Percentiles rank a stretch among this genome's conserved stretches.
These are phyloP conservation scores for Agrochola lychnidis DNA, from an alignment of 2,888 invertebrate genomes.

Conservation along the genomic window DNA sequence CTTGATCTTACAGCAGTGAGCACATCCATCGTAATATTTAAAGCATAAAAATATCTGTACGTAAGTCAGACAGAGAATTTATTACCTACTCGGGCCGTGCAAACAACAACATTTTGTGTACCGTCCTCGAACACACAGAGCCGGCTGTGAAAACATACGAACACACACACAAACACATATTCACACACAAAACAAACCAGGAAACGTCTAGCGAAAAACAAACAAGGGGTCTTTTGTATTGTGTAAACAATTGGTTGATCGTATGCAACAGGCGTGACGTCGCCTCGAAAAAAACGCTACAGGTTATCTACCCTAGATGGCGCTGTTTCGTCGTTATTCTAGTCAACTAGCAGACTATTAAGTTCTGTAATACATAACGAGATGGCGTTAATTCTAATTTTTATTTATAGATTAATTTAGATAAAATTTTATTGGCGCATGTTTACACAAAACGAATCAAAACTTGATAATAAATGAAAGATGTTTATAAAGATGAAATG, in stretches of 20 bases:
- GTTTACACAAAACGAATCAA: constrained; percentile 63
- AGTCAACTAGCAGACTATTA: constrained; percentile 40
- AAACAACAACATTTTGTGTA: constrained; percentile 89
- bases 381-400: constrained; percentile 76
- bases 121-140: constrained; percentile 83
- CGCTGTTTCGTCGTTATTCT: constrained; percentile 58
- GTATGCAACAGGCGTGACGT: constrained; percentile 90
- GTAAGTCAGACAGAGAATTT: constrained; percentile 79
- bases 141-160: constrained; percentile 88
- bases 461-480: constrained; percentile 65
- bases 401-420: constrained; percentile 50
- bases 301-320: constrained; percentile 84
- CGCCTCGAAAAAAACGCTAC: constrained; percentile 79
- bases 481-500: constrained; percentile 68
- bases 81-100: constrained; percentile 82
- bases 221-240: constrained; percentile 90
- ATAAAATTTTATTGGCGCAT: constrained; percentile 51
- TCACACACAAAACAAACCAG: constrained; percentile 90
- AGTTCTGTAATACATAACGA: constrained; percentile 66
- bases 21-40: constrained; percentile 62
- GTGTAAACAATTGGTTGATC: constrained; percentile 89
- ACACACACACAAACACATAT: constrained; percentile 76
- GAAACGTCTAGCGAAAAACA: constrained; percentile 91
- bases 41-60: constrained; percentile 71
- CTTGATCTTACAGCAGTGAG: constrained; percentile 56